Conservation (phyloP, 64 coral and sea anemone genomes). For the Porites lutea region DNA sequence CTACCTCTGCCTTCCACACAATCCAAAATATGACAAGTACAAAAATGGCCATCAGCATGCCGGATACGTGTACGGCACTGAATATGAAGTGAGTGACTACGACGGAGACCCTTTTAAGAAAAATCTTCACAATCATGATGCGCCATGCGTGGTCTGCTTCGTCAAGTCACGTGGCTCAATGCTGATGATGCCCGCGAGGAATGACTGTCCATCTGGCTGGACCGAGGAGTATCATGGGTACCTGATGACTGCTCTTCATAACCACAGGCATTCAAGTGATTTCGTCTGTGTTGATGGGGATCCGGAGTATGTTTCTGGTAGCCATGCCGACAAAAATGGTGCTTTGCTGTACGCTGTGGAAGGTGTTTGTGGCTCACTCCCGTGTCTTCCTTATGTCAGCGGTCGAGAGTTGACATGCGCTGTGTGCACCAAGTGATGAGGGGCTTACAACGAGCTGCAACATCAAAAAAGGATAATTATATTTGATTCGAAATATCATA, state of each 20-base stretch:
- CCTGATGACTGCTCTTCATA: conserved; percentile 1
- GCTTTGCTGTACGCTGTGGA: conserved; percentile 66
- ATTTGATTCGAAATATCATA: too few relatives aligned
- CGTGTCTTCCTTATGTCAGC: conserved; percentile 18
- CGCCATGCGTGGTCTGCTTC: conserved; percentile 43
- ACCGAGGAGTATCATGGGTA: conserved; percentile 53
- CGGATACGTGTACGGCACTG: conserved; percentile 29
- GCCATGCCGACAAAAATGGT: background rate
- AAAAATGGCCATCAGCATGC: background rate
- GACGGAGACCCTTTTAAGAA: background rate
- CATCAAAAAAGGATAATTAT: too few relatives aligned
- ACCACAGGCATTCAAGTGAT: conserved; percentile 3
- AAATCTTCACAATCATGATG: conserved; percentile 26
- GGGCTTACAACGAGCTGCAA: too few relatives aligned
- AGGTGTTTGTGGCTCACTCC: conserved; percentile 23
- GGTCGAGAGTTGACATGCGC: conserved; percentile 48
- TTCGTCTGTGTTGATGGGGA: conserved; percentile 65
- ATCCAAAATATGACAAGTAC: conserved; percentile 41
- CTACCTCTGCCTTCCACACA: conserved; percentile 41
- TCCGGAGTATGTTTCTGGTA: conserved; percentile 22
- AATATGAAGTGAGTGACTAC: background rate
- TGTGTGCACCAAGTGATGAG: background rate
- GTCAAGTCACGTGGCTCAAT: conserved; percentile 39
- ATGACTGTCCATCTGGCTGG: conserved; percentile 71
- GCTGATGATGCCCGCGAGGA: conserved; percentile 59